Evolutionary conservation across 1,140 invertebrate genomes (phyloP), one percentile per base, ranked within the genome.

Genomic region (Pseudomyrmex flavicornis): DNA sequence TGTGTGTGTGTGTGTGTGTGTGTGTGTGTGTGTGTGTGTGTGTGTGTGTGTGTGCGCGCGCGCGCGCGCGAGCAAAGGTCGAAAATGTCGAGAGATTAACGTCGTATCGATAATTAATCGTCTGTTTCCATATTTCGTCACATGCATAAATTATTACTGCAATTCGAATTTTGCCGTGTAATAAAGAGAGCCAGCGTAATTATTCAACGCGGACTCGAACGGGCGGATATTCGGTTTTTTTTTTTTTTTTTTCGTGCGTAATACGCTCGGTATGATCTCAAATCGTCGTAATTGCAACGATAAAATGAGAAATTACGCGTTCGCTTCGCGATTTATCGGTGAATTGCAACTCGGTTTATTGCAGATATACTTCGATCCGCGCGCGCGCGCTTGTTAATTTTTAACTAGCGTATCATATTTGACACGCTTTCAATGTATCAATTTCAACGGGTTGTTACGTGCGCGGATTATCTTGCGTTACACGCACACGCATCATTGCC

Each of bases 311-410:
- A 74, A 74, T 83, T 70, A 61, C 54, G 61, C 80, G 56, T 10
- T 62, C 48, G 58, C 80, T 56, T 75, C 82, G 66, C 74, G 62
- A 54, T 88, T 88, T 84, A 88, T 79, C 62, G 56, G 72, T 63
- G 35, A 17, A 35, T 35, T n/a, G 35, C 54, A 58, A n/a, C 7
- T 52, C 5, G 12, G 22, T 35, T 22, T 66, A 87, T 86, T 72
- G 48, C 50, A 54, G 59, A 85, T 85, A 76, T 13, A 59, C 65
- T 54, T 59, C n/a, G 46, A 69, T 56, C 35, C 35, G 5, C 35
- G 35, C 4, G 26, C 35, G 35, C 35, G 35, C 17, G 17, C 17
- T 66, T 13, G n/a, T 26, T 15, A 48, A 66, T 76, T 80, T 50
- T 61, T 76, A 9, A 52, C 62, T 63, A 75, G n/a, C 20, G 17